These are phyloP conservation scores for Deroptyus accipitrinus DNA, from an alignment of 2,113 vertebrate species.

Conservation along the genomic window DNA sequence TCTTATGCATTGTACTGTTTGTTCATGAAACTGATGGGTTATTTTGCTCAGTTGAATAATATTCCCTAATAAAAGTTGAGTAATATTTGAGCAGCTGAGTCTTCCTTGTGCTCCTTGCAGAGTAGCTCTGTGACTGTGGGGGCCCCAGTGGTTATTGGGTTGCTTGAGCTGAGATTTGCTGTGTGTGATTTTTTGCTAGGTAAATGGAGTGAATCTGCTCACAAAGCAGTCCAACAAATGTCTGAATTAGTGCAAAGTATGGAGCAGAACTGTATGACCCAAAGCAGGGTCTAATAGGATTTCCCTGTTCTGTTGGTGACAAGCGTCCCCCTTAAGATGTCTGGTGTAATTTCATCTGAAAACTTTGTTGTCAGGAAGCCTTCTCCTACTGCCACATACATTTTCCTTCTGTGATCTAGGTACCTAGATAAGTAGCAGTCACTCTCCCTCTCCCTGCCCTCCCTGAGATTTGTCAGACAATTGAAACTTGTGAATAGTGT, in stretches of 20 bases:
- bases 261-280: background rate
- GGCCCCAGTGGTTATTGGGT: background rate
- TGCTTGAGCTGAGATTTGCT: background rate
- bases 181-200: background rate
- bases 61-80: background rate
- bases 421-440: background rate
- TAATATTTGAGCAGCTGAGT: background rate
- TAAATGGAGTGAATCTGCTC: background rate
- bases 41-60: background rate
- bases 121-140: background rate
- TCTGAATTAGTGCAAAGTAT: background rate
- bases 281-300: background rate
- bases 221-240: background rate
- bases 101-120: background rate
- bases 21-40: background rate
- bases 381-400: rapidly evolving
- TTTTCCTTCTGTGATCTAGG: background rate
- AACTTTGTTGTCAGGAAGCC: background rate
- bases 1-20: background rate
- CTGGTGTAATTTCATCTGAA: background rate
- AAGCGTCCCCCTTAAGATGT: background rate
- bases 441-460: background rate
- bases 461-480: background rate
- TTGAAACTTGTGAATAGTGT: background rate
- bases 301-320: background rate